Percentiles rank a stretch among this genome's conserved stretches.
Conservation (phyloP, 2,113 vertebrate species). For the Dolichallabes microphthalmus region DNA sequence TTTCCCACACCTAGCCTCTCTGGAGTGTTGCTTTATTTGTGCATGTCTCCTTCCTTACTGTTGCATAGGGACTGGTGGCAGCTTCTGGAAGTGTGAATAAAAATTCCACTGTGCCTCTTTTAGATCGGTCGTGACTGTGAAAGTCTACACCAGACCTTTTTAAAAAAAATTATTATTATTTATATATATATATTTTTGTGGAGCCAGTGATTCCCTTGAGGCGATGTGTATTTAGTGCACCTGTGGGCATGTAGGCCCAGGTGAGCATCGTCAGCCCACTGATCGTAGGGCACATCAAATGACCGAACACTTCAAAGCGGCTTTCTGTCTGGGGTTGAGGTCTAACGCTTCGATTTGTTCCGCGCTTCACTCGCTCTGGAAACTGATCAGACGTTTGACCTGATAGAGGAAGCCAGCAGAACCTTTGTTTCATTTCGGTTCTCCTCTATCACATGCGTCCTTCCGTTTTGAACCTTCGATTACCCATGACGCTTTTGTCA, state of each 20-base stretch:
- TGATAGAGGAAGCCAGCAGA: slow-evolving; percentile 8
- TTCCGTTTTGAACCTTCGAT: slow-evolving; percentile 30
- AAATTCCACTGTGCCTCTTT: slow-evolving; percentile 29
- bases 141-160: not conserved
- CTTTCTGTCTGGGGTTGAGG: slow-evolving; percentile 16
- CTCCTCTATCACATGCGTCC: slow-evolving; percentile 41
- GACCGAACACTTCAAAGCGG: slow-evolving; percentile 42
- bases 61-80: slow-evolving; percentile 21
- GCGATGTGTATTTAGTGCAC: not conserved
- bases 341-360: slow-evolving; percentile 47
- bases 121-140: not conserved
- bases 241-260: not conserved
- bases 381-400: slow-evolving; percentile 37
- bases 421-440: slow-evolving; percentile 38
- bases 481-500: not conserved
- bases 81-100: slow-evolving; percentile 22
- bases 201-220: not conserved
- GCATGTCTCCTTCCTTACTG: not conserved
- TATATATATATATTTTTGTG: no score
- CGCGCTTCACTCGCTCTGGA: not conserved
- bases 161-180: no score
- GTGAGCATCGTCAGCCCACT: not conserved
- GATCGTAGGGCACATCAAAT: slow-evolving; percentile 40
- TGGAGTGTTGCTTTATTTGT: slow-evolving; percentile 22
- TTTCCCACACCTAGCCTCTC: slow-evolving; percentile 15